Evolutionary conservation across 2,797 vertebrate species (phyloP).

Genomic region (Pseudochirops cupreus): DNA sequence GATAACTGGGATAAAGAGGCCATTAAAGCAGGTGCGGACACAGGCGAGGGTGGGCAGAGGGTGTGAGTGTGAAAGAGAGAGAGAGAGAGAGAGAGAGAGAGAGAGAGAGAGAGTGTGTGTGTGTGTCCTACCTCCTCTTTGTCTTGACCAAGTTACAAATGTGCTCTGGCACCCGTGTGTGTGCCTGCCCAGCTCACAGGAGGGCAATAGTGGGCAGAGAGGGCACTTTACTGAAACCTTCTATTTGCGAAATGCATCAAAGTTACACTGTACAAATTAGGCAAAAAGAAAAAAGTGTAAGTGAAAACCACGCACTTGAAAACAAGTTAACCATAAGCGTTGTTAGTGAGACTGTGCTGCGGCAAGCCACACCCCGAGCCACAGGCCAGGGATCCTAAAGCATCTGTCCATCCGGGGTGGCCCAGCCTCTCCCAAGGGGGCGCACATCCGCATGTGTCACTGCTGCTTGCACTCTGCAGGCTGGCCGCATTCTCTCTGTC

Average conservation of each 20-base stretch:
- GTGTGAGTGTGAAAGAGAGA: too few relatives aligned
- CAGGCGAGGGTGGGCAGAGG: not conserved
- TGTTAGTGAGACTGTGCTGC: conserved; percentile 88
- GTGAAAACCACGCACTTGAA: conserved; percentile 92
- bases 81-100: too few relatives aligned
- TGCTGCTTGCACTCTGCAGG: conserved; percentile 99
- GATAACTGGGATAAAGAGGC: conserved; percentile 51
- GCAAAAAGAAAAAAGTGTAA: conserved; percentile 81
- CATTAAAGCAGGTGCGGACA: not conserved
- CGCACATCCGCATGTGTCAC: conserved; percentile 82
- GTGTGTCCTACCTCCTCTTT: not conserved
- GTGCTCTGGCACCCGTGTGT: not conserved
- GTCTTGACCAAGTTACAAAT: not conserved
- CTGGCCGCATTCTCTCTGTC: conserved; percentile 94
- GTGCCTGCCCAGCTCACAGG: not conserved
- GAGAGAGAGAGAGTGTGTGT: not conserved
- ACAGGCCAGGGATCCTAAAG: conserved; percentile 81
- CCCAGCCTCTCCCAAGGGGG: conserved; percentile 48
- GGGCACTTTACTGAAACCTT: conserved; percentile 84
- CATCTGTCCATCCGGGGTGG: conserved; percentile 80
- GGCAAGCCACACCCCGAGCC: conserved; percentile 83
- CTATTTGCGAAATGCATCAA: conserved; percentile 83
- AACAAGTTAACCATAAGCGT: conserved; percentile 87
- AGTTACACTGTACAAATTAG: conserved; percentile 87
- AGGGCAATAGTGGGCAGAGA: conserved; percentile 82